Evolutionary conservation across 2,888 invertebrate species (phyloP).

Genomic region (Trilocha varians): DNA sequence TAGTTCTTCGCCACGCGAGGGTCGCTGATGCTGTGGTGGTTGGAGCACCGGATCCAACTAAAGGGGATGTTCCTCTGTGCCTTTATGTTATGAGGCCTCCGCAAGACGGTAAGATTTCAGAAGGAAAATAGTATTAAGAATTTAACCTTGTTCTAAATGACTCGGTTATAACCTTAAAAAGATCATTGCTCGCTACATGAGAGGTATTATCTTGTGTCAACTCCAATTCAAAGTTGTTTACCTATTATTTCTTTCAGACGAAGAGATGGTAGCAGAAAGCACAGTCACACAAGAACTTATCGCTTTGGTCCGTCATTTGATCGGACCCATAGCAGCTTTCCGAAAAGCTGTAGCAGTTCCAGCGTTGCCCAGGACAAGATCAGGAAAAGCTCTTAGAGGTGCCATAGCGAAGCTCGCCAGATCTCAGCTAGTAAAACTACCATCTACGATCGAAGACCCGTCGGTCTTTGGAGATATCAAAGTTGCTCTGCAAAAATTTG

Average conservation of each 20-base stretch:
- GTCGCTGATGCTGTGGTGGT: conserved; percentile 91
- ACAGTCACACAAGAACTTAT: conserved; percentile 60
- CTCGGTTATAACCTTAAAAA: not conserved
- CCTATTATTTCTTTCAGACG: conserved; percentile 44
- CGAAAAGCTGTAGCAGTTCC: conserved; percentile 84
- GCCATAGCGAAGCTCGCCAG: conserved; percentile 89
- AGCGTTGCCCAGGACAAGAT: conserved; percentile 89
- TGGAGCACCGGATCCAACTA: conserved; percentile 90
- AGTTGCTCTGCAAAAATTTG: conserved; percentile 80
- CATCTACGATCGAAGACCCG: conserved; percentile 91
- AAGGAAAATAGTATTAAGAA: too few species aligned
- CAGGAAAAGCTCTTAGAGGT: conserved; percentile 79
- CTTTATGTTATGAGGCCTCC: conserved; percentile 84
- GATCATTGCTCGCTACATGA: not conserved
- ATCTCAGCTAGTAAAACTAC: conserved; percentile 83
- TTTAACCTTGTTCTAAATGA: too few species aligned
- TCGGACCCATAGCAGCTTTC: conserved; percentile 93
- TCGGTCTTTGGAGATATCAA: conserved; percentile 86
- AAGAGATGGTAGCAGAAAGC: conserved; percentile 57
- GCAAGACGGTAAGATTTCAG: conserved; percentile 65
- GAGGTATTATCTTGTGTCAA: too few species aligned
- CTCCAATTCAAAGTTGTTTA: too few species aligned
- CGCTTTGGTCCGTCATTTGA: conserved; percentile 62
- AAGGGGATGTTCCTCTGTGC: conserved; percentile 92
- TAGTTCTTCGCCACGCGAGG: conserved; percentile 87